Evolutionary conservation across 2,113 vertebrate species (phyloP).

Genomic region (Conger conger): DNA sequence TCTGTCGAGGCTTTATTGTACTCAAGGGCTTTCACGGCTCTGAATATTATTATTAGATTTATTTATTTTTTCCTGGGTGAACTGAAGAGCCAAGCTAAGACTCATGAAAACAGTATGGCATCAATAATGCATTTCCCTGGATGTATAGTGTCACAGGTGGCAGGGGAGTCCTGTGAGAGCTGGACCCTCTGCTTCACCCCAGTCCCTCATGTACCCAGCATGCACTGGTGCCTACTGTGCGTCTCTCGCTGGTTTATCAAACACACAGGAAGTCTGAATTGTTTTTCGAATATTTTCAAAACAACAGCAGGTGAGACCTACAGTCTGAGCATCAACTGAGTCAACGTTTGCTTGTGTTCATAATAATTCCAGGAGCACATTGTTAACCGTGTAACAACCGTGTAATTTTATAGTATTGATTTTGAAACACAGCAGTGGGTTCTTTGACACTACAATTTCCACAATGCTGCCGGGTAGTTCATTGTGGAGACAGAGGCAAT

Average conservation of each 20-base stretch:
- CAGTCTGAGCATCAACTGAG: not conserved
- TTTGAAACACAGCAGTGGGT: not conserved
- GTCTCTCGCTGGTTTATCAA: not conserved
- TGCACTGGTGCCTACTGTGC: not conserved
- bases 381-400: not conserved
- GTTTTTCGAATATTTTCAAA: not conserved
- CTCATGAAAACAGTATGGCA: not conserved
- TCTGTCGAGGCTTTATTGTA: not conserved
- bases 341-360: not conserved
- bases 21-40: not conserved
- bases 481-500: not conserved
- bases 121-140: constrained; percentile 20
- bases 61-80: not conserved
- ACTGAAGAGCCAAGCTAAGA: not conserved
- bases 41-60: constrained; percentile 11
- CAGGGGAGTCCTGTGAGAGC: not conserved
- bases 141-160: not conserved
- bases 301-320: not conserved
- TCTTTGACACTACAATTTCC: not conserved
- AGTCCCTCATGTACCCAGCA: not conserved
- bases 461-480: not conserved
- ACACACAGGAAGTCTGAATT: not conserved
- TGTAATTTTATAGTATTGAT: not conserved
- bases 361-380: not conserved
- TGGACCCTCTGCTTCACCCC: not conserved